A percentile compares a stretch with the other conserved stretches of the same genome.
phyloP scores from a whole-genome alignment of 2,888 invertebrate species.

The Phanerotoma sp. region DNA sequence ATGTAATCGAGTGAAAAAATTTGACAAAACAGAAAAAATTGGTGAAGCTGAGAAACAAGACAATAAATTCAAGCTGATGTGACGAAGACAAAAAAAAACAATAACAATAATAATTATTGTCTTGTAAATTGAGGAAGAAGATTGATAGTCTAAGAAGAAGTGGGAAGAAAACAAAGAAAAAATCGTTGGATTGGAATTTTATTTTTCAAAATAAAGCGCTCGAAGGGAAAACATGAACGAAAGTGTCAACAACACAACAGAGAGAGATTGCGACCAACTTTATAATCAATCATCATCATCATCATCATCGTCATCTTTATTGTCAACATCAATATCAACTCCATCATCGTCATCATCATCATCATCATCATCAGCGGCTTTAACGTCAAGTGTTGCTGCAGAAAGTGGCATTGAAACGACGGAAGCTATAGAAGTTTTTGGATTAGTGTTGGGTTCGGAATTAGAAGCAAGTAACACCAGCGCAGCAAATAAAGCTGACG shows the following conservation, averaged over 20 bases:
- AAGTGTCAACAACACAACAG: slow-evolving; percentile 32
- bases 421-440: background rate
- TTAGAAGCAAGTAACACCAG: too few relatives aligned
- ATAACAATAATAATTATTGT: too few relatives aligned
- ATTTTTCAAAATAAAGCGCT: background rate
- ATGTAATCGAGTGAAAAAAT: too few relatives aligned
- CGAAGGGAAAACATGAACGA: slow-evolving; percentile 27
- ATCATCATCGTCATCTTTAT: slow-evolving; percentile 5
- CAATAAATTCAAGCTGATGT: too few relatives aligned
- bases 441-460: too few relatives aligned
- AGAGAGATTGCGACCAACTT: slow-evolving; percentile 31
- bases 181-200: too few relatives aligned
- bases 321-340: slow-evolving; percentile 5
- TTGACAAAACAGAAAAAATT: too few relatives aligned
- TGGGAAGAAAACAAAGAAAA: background rate
- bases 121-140: too few relatives aligned
- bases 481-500: too few relatives aligned
- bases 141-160: background rate
- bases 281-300: slow-evolving; percentile 8
- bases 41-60: too few relatives aligned
- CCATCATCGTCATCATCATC: slow-evolving; percentile 15
- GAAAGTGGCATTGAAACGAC: background rate
- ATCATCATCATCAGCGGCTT: slow-evolving; percentile 1
- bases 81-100: too few relatives aligned
- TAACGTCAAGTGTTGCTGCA: slow-evolving; percentile 8